These are phyloP conservation scores for Clarias batrachus DNA, from an alignment of 2,113 vertebrate species.

Conservation along the genomic window DNA sequence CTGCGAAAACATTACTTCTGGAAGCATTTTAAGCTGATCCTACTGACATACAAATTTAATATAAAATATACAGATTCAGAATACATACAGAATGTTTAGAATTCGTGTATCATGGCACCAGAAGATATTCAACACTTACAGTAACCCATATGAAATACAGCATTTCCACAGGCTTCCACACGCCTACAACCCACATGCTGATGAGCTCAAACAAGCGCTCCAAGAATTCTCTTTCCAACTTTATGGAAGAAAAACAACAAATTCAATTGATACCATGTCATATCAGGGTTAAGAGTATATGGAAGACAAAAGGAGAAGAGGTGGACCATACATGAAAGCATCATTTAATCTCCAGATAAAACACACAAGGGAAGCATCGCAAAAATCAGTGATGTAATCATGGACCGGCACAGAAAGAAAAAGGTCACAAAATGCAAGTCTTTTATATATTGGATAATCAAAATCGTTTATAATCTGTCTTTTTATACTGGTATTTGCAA, in stretches of 20 bases:
- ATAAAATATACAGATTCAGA: neutral
- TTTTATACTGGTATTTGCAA: neutral
- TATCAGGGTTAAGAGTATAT: neutral
- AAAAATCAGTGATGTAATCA: neutral
- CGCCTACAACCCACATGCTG: neutral
- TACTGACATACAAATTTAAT: neutral
- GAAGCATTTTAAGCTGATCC: neutral
- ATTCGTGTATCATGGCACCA: neutral
- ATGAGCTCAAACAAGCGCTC: neutral
- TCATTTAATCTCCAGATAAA: neutral
- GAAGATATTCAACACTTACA: neutral
- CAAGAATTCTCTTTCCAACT: neutral
- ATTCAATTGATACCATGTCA: neutral
- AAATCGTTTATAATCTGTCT: neutral
- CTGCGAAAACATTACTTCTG: neutral
- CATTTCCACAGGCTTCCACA: neutral
- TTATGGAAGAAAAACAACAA: neutral
- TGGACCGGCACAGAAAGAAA: neutral
- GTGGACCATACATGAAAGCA: neutral
- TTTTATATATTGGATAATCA: neutral
- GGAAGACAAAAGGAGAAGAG: neutral
- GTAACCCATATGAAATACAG: neutral
- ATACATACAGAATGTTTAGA: neutral
- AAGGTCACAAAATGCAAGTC: neutral
- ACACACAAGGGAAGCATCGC: neutral